Percentiles rank a stretch among this genome's conserved stretches.
These are phyloP conservation scores for Acanthoscelides obtectus DNA, from an alignment of 2,888 invertebrate species.

Conservation along the genomic window DNA sequence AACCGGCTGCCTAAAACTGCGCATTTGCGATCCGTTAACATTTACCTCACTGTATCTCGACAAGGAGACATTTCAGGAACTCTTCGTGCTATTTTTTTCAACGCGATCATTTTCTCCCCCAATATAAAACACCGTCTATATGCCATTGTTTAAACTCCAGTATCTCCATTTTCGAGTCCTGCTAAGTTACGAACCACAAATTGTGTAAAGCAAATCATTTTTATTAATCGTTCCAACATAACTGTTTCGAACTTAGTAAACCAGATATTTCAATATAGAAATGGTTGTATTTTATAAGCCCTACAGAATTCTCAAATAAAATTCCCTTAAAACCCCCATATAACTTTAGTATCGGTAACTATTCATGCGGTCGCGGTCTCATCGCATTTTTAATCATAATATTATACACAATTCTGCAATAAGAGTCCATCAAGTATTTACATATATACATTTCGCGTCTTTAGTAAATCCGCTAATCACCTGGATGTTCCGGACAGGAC, in stretches of 20 bases:
- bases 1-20: no score
- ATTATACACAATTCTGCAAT: slow-evolving; percentile 5
- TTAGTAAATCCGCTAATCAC: slow-evolving; percentile 62
- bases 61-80: no score
- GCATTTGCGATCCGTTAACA: no score
- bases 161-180: no score
- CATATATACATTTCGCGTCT: slow-evolving; percentile 33
- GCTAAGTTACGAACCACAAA: neutral
- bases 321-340: slow-evolving; percentile 12
- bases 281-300: slow-evolving; percentile 3
- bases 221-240: neutral
- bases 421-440: slow-evolving; percentile 34
- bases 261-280: slow-evolving; percentile 1
- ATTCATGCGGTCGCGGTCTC: slow-evolving; percentile 16
- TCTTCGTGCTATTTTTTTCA: no score
- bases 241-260: neutral
- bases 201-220: neutral
- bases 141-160: no score
- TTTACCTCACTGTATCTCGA: no score
- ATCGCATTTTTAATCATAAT: slow-evolving; percentile 14
- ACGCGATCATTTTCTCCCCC: no score
- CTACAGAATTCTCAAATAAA: slow-evolving; percentile 9
- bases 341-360: slow-evolving; percentile 18
- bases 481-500: slow-evolving; percentile 98
- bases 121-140: no score